These are phyloP conservation scores for Cyanistes caeruleus DNA, from an alignment of 2,113 vertebrate species.

Conservation along the genomic window DNA sequence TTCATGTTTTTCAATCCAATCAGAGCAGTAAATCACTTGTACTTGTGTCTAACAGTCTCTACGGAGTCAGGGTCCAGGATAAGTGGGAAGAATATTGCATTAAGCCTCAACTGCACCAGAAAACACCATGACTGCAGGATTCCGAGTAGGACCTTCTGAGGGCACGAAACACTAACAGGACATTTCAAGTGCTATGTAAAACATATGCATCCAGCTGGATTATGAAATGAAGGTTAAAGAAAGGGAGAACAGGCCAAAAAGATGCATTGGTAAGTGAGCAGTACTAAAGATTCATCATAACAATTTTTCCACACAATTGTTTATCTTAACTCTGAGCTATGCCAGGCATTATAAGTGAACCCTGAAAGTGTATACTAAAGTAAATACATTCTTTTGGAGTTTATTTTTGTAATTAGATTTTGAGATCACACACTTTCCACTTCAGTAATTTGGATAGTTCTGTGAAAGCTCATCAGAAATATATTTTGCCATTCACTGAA, in stretches of 20 bases:
- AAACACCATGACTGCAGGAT: background rate
- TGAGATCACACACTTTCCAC: conserved; percentile 49
- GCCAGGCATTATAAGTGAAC: conserved; percentile 43
- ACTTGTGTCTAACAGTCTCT: background rate
- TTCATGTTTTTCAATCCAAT: background rate
- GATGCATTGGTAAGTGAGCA: background rate
- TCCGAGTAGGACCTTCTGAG: background rate
- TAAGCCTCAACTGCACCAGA: background rate
- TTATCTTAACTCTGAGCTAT: conserved; percentile 63
- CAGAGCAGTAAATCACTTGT: background rate
- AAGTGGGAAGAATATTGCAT: background rate
- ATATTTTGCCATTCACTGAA: conserved; percentile 34
- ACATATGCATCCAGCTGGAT: background rate
- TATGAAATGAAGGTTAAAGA: background rate
- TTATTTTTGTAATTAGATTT: conserved; percentile 73
- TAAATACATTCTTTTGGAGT: conserved; percentile 59
- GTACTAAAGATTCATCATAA: background rate
- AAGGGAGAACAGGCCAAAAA: background rate
- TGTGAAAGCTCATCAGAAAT: conserved; percentile 46
- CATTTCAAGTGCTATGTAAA: background rate
- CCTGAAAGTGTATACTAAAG: conserved; percentile 48
- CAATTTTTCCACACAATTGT: conserved; percentile 52
- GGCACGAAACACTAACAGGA: background rate
- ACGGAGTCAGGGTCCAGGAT: background rate
- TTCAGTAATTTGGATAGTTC: conserved; percentile 51